Evolutionary conservation across 1,140 invertebrate species (phyloP).

Genomic region (Acromyrmex echinatior): DNA sequence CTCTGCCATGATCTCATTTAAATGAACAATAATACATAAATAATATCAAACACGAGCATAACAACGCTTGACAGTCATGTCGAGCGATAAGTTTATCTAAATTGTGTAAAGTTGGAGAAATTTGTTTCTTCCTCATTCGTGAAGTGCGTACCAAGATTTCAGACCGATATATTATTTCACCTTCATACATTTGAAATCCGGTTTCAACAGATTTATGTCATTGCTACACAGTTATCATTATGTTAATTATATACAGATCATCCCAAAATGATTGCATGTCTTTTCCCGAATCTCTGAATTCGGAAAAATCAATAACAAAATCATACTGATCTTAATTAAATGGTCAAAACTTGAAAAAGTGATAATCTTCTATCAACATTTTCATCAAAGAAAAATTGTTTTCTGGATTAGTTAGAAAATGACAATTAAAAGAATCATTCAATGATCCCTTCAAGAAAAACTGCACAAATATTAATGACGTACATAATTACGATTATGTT

Average conservation of each 20-base stretch:
- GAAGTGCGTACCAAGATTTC: slow-evolving; percentile 23
- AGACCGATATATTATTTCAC: slow-evolving; percentile 11
- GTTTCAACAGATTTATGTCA: neutral
- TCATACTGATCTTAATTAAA: neutral
- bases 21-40: slow-evolving; percentile 21
- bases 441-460: neutral
- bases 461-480: neutral
- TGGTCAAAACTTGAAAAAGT: neutral
- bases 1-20: neutral
- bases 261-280: neutral
- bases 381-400: neutral
- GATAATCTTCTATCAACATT: neutral
- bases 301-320: neutral
- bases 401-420: neutral
- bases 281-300: neutral
- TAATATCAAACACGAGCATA: neutral
- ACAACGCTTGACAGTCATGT: slow-evolving; percentile 12
- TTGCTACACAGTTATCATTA: neutral
- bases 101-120: neutral
- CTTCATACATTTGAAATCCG: neutral
- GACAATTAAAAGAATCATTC: neutral
- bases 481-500: neutral
- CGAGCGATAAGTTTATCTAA: slow-evolving; percentile 54
- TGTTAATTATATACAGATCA: neutral
- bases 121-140: neutral